Evolutionary conservation across 2,797 vertebrate genomes (phyloP), one percentile per base, ranked within the genome.

Genomic region (Tragopan temminckii): DNA sequence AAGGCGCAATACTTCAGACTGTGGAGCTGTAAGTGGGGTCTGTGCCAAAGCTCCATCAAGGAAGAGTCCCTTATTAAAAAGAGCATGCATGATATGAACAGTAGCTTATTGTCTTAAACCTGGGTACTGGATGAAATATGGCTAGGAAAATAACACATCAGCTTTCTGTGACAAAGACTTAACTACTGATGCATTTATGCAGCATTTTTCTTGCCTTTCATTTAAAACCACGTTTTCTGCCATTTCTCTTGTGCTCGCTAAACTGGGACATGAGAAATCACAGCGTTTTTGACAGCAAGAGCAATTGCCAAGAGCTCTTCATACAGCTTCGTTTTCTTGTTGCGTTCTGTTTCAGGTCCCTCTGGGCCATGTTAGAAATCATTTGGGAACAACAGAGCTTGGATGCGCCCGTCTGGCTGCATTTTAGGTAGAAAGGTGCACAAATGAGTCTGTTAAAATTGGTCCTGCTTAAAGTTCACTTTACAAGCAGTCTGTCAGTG

Each of bases 171-270:
- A 18, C 40, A 68, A 45, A 42, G 24, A 10, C 24, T 74, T 57
- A 75, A 90, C 29, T 45, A 62, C 31, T 35, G 29, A 11, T 63
- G 25, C 40, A 40, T 88, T 67, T 64, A 88, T 66, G 23, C 55
- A 52, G 52, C 14, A 10, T 18, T 86, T 94, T 82, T 68, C 75
- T 88, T 53, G 43, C 25, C 11, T n/a, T 45, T 93, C 53, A 42
- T 64, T 84, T 77, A 40, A 96, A 94, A 35, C 13, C 45, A 16
- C n/a, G 8, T 67, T 91, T 93, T 72, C 61, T 93, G 74, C 82
- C 75, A 1, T 86, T 91, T 90, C 61, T 74, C 19, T n/a, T 53
- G 20, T 58, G 36, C n/a, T 90, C 8, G 11, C 62, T 88, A 53
- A 86, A 64, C 1, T 61, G 63, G 38, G 61, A 70, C 25, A 31